A percentile compares a stretch with the other conserved stretches of the same genome.
These are phyloP conservation scores for Sebastolobus altivelis DNA, from an alignment of 2,797 vertebrate genomes.

Conservation along the genomic window DNA sequence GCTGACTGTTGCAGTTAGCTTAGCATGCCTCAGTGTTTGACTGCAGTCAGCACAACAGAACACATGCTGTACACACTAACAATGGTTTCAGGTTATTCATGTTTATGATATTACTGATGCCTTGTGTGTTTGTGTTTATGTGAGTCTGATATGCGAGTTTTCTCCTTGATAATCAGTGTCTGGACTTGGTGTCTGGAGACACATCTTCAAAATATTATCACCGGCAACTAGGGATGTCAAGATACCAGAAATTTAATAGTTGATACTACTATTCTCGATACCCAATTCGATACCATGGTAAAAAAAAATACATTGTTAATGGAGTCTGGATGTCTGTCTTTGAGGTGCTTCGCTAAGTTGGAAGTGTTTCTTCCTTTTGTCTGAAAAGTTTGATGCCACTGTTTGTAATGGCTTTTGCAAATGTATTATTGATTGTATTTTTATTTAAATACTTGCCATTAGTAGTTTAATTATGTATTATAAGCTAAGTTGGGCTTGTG, in stretches of 20 bases:
- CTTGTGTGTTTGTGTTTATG: neutral
- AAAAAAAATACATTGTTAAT: neutral
- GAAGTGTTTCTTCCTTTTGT: no score
- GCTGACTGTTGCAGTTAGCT: slow-evolving; percentile 1
- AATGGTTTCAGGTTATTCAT: neutral
- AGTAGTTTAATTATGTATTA: neutral
- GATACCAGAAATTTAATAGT: neutral
- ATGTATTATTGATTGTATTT: no score
- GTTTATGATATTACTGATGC: neutral
- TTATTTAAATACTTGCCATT: no score
- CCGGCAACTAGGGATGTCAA: neutral
- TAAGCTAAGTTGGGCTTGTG: no score
- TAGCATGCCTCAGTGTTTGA: neutral
- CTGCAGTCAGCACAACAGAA: neutral
- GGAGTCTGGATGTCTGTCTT: neutral
- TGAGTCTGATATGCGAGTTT: neutral
- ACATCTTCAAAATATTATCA: neutral
- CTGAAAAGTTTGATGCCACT: no score
- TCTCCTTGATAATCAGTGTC: neutral
- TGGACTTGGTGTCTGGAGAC: neutral
- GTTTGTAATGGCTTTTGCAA: no score
- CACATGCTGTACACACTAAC: neutral
- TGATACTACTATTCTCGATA: neutral
- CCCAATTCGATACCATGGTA: neutral
- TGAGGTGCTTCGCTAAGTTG: neutral